Base-by-base conservation (phyloP, 2,888 invertebrate genomes). In the Drosophila histrio region DNA sequence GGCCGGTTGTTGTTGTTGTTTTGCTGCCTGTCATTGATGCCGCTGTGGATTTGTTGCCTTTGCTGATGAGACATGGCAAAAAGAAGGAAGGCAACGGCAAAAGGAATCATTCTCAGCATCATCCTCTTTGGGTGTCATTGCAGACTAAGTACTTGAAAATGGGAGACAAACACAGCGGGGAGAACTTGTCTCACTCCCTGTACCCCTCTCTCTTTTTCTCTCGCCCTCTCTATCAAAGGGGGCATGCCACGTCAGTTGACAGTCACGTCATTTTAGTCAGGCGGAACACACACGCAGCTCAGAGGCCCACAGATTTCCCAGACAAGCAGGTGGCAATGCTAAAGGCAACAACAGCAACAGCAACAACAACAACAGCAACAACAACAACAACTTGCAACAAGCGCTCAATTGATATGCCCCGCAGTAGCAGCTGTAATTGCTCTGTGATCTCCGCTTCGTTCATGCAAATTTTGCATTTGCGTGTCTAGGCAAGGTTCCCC, bases 271-370 rank as follows among this genome's bases (percentile, higher is more conserved):
- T 82, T 85, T 82, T 77, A 77, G 75, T 76, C 65, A 76, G 39
- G 79, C 86, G 79, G 85, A 85, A 85, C 82, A 86, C 82, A 83
- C 86, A 83, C 83, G 83, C 86, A 79, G 82, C 47, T 21, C 39
- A 22, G 34, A 49, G 59, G 57, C 61, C 61, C 52, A 72, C 71
- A 62, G 74, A 77, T 77, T 77, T 77, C 65, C 79, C 85, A 82
- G 82, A 83, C 83, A 80, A 86, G 82, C 82, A 82, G 82, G 82
- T 82, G 82, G 82, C 82, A 85, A 81, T 69, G 74, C 54, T 6
- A 28, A 39, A 71, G 26, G 17, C 56, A 47, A 8, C 53, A 62
- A 24, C 60, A 61, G 15, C 36, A 53, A n/a, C 64, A 21, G 17
- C 54, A 44, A 11, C 52, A 61, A 17, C 54, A 59, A 15, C 38